A percentile compares a stretch with the other conserved stretches of the same genome.
phyloP scores from a whole-genome alignment of 2,888 invertebrate genomes.

The Callyntrura guangdongensis region DNA sequence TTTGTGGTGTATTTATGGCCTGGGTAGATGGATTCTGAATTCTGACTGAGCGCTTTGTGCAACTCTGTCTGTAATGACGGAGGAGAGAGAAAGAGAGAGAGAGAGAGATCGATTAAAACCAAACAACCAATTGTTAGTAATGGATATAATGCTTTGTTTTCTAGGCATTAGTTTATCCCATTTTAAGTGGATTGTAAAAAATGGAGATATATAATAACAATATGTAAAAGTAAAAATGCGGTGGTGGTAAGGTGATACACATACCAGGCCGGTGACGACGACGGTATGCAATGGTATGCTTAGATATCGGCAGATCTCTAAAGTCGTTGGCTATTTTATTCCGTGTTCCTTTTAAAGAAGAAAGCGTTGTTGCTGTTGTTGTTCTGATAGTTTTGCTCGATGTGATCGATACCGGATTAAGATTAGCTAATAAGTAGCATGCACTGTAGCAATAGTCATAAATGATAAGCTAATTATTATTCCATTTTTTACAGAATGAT shows the following conservation, averaged over 20 bases:
- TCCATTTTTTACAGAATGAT: background rate
- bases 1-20: background rate
- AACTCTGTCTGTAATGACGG: background rate
- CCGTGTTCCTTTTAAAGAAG: constrained; percentile 28
- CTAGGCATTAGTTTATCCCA: no score
- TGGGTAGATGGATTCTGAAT: no score
- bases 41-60: background rate
- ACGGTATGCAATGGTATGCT: background rate
- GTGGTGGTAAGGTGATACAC: background rate
- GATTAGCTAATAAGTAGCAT: constrained; percentile 11
- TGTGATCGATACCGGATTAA: constrained; percentile 28
- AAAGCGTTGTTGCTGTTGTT: background rate
- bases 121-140: no score
- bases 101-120: no score
- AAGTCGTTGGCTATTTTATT: background rate
- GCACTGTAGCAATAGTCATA: background rate
- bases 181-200: no score
- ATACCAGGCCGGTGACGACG: background rate
- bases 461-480: background rate
- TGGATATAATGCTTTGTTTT: no score
- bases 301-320: constrained; percentile 12
- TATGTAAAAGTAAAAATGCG: no score
- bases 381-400: constrained; percentile 19
- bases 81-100: no score
- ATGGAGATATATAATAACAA: no score